phyloP scores from a whole-genome alignment of 2,113 vertebrate species.

The Muntiacus reevesi region DNA sequence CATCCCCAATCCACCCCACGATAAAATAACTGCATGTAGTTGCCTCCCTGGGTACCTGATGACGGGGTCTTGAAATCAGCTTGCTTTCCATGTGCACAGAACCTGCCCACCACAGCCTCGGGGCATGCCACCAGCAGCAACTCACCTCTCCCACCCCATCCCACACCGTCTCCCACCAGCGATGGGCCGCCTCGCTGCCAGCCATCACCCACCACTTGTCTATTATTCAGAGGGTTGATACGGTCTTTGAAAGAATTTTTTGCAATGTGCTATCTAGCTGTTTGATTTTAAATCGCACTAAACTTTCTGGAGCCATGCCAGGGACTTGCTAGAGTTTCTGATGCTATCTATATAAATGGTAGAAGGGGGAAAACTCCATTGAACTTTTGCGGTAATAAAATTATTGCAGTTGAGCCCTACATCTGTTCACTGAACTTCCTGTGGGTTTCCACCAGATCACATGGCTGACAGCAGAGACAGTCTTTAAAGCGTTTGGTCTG shows the following conservation, averaged over 20 bases:
- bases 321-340: slow-evolving; percentile 38
- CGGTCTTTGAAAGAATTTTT: slow-evolving; percentile 20
- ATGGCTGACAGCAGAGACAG: slow-evolving; percentile 75
- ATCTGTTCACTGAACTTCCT: slow-evolving; percentile 81
- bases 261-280: background rate
- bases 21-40: background rate
- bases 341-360: slow-evolving; percentile 63
- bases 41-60: background rate
- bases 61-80: background rate
- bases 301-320: slow-evolving; percentile 53
- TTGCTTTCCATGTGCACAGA: background rate
- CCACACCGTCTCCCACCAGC: background rate
- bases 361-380: slow-evolving; percentile 44
- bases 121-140: accelerated
- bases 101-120: background rate
- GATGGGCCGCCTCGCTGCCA: background rate
- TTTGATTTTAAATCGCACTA: slow-evolving; percentile 26
- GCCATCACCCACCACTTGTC: background rate
- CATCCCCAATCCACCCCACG: background rate
- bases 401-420: slow-evolving; percentile 66
- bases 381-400: slow-evolving; percentile 66
- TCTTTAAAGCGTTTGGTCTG: slow-evolving; percentile 72
- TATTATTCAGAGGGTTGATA: background rate
- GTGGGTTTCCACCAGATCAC: slow-evolving; percentile 80
- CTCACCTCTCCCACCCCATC: background rate